Evolutionary conservation across 2,797 vertebrate genomes (phyloP).

Genomic region (Schizopygopsis pylzovi): DNA sequence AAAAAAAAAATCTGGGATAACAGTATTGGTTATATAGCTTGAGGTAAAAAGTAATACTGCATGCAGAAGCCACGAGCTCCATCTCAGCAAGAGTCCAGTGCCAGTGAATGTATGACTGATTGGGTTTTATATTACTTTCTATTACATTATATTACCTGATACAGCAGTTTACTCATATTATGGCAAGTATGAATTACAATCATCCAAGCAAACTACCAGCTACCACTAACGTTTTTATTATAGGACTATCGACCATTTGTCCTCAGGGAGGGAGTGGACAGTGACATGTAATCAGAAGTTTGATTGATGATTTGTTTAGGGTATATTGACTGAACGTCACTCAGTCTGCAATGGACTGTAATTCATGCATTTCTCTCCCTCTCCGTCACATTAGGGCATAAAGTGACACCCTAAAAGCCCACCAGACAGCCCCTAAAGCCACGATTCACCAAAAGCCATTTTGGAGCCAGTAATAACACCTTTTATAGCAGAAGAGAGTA

Average conservation of each 20-base stretch:
- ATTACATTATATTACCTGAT: slow-evolving; percentile 42
- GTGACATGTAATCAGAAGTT: slow-evolving; percentile 57
- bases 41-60: background rate
- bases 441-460: slow-evolving; percentile 41
- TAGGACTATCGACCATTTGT: slow-evolving; percentile 55
- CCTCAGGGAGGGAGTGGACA: slow-evolving; percentile 52
- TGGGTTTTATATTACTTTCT: slow-evolving; percentile 41
- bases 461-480: slow-evolving; percentile 34
- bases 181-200: slow-evolving; percentile 60
- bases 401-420: slow-evolving; percentile 50
- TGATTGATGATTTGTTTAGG: slow-evolving; percentile 59
- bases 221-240: slow-evolving; percentile 57
- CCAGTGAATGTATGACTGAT: slow-evolving; percentile 39
- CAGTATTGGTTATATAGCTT: background rate
- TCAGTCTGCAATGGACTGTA: slow-evolving; percentile 53
- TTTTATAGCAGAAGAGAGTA: slow-evolving; percentile 53
- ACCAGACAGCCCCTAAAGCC: slow-evolving; percentile 28
- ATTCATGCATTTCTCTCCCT: slow-evolving; percentile 49
- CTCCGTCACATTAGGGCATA: slow-evolving; percentile 46
- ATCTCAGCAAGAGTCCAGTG: slow-evolving; percentile 16
- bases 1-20: background rate
- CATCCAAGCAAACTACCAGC: slow-evolving; percentile 52
- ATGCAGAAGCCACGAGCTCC: background rate
- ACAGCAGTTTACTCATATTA: slow-evolving; percentile 56
- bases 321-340: slow-evolving; percentile 58